These are phyloP conservation scores for Oreochromis grahami DNA, from an alignment of 2,797 vertebrate genomes.

Conservation along the genomic window DNA sequence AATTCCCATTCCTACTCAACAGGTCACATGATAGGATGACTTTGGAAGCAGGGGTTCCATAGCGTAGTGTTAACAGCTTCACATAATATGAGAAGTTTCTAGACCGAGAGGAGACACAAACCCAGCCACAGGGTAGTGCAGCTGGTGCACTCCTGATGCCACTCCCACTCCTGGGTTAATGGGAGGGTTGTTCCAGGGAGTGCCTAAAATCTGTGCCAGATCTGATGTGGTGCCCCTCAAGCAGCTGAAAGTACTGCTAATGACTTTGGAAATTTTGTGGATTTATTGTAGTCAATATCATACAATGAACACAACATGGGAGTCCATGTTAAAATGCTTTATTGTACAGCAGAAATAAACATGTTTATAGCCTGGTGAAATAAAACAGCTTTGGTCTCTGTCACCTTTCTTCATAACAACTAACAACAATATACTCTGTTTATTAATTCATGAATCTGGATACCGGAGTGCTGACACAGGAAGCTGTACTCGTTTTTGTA, in stretches of 20 bases:
- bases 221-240: background rate
- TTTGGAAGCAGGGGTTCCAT: background rate
- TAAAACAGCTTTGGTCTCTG: too few relatives aligned
- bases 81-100: background rate
- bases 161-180: background rate
- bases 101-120: background rate
- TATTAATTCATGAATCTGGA: background rate
- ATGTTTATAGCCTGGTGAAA: background rate
- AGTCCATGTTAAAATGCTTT: background rate
- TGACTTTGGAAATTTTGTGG: background rate
- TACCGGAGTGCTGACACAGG: background rate
- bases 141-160: background rate
- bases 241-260: fast-evolving
- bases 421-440: background rate
- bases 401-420: background rate
- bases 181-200: background rate
- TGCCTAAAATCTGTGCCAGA: background rate
- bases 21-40: background rate
- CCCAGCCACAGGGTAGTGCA: background rate
- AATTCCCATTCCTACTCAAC: fast-evolving
- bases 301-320: background rate
- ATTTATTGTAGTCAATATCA: background rate
- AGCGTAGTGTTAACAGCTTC: background rate
- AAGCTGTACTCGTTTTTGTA: background rate
- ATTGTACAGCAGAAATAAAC: background rate